Evolutionary conservation across 2,888 invertebrate species (phyloP).

Genomic region (Sabellastarte sp.): DNA sequence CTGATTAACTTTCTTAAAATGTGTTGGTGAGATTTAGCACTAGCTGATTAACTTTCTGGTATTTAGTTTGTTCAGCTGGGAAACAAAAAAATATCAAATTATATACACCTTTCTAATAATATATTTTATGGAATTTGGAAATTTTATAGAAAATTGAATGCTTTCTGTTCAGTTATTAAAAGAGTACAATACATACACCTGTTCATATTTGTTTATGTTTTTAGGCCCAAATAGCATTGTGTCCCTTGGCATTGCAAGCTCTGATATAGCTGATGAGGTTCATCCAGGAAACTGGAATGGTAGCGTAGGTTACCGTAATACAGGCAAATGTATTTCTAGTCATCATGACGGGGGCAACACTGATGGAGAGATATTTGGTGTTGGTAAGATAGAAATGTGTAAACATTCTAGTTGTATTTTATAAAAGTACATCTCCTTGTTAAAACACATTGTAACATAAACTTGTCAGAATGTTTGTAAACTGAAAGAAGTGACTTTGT

Average conservation of each 20-base stretch:
- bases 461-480: too few species aligned
- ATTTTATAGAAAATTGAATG: too few species aligned
- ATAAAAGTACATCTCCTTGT: not conserved
- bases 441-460: not conserved
- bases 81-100: too few species aligned
- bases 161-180: not conserved
- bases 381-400: slow-evolving; percentile 33
- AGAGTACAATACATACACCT: too few species aligned
- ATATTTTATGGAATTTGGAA: too few species aligned
- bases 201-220: too few species aligned
- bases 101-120: too few species aligned
- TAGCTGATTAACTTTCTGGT: too few species aligned
- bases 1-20: too few species aligned
- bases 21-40: too few species aligned
- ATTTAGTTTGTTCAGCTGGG: too few species aligned
- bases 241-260: slow-evolving; percentile 51
- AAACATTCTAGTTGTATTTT: not conserved
- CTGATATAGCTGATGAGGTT: slow-evolving; percentile 48
- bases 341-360: slow-evolving; percentile 45
- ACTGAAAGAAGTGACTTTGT: too few species aligned
- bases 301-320: slow-evolving; percentile 53
- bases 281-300: slow-evolving; percentile 50
- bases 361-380: slow-evolving; percentile 42
- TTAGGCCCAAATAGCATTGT: slow-evolving; percentile 43
- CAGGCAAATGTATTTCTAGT: slow-evolving; percentile 46